Conservation (phyloP, 2,888 invertebrate species). For the Ochropacha duplaris region DNA sequence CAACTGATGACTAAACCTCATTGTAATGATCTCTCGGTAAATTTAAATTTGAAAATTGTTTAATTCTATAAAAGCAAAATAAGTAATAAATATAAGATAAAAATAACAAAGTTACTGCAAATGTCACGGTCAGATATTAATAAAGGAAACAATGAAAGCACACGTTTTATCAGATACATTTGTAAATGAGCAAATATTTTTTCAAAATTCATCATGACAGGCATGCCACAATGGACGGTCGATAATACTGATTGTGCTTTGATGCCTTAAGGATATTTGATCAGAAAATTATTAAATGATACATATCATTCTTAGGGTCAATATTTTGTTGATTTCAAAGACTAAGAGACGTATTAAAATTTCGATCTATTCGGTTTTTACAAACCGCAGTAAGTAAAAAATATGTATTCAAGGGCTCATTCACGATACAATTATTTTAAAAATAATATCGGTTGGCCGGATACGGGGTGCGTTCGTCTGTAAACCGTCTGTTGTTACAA, state of each 20-base stretch:
- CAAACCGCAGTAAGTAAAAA: background rate
- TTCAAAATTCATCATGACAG: slow-evolving; percentile 37
- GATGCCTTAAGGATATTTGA: slow-evolving; percentile 23
- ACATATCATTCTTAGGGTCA: slow-evolving; percentile 33
- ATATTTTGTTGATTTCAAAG: slow-evolving; percentile 12
- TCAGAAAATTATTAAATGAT: slow-evolving; percentile 28
- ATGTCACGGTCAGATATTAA: slow-evolving; percentile 7
- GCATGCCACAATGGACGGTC: slow-evolving; percentile 33
- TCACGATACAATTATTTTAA: slow-evolving; percentile 1
- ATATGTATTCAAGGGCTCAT: background rate
- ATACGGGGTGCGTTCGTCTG: slow-evolving; percentile 52
- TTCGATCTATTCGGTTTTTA: background rate
- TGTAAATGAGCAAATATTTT: slow-evolving; percentile 4
- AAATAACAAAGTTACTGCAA: background rate
- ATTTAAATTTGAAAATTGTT: background rate
- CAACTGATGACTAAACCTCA: slow-evolving; percentile 17
- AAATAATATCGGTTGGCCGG: slow-evolving; percentile 45
- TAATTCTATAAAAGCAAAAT: background rate
- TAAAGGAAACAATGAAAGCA: background rate
- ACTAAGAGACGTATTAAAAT: too few species aligned
- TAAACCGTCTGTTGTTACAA: slow-evolving; percentile 50
- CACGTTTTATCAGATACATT: background rate
- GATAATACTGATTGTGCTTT: slow-evolving; percentile 8
- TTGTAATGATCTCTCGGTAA: background rate
- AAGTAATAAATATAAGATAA: background rate